Evolutionary conservation across 2,797 vertebrate species (phyloP), one percentile per base, ranked within the genome.

Genomic region (Lateolabrax maculatus): DNA sequence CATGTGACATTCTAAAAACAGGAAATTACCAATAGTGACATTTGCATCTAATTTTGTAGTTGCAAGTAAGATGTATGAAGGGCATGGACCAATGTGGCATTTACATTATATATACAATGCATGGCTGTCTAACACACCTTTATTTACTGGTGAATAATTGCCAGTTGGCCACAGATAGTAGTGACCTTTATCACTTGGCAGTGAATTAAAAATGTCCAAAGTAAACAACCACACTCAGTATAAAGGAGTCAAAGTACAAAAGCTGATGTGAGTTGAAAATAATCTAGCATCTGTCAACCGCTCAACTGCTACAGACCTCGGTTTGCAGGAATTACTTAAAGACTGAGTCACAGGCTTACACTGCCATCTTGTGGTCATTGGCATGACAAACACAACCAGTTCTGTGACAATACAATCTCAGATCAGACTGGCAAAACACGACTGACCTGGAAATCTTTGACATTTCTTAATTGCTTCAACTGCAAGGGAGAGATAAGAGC

Each of bases 311-410:
- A 13, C 37, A 36, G 9, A 13, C 27, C 36, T 52, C 41, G 16
- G 18, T 51, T 48, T 34, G 21, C 31, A n/a, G 5, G 21, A 44
- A 3, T 13, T 19, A 64, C 27, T 11, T 0, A 3, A 21, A 0
- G 21, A 27, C 44, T 27, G 25, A 83, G 41, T 13, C 21, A 31
- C 41, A 21, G 66, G 62, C 36, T 29, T 68, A 41, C 70, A 21
- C 88, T 86, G 91, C 93, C 95, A 92, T 65, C 95, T 79, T 72
- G 92, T 94, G 95, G 91, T 43, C 3, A 52, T 1, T 41, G 29
- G 23, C 12, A 53, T 13, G 5, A 34, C 5, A 25, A 34, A n/a
- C 2, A 76, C 5, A 41, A 48, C 5, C 57, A 71, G 21, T 16
- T 16, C 4, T 44, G 43, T 9, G 0, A n/a, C n/a, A 55, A 18